phyloP scores from a whole-genome alignment of 2,113 vertebrate species.

The Rattus norvegicus region GRCr8 NC_086019.1:46659501-46660000 shows the following conservation, averaged over 20 bases:
- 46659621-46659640: background rate
- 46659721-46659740: background rate
- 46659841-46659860: background rate
- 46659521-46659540: background rate
- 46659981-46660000: background rate
- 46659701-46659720: background rate
- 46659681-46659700: background rate
- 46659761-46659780: background rate
- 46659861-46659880: background rate
- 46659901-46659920: background rate
- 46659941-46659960: background rate
- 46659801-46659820: background rate
- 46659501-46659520: constrained; percentile 11
- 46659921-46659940: no score
- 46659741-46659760: background rate
- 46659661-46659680: background rate
- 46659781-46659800: background rate
- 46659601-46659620: background rate
- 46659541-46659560: background rate
- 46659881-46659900: background rate
- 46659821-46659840: background rate
- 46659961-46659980: background rate
- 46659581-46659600: background rate
- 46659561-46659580: background rate
- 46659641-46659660: background rate